Conservation (phyloP, 2,797 vertebrate genomes). For the Avahi laniger region DNA sequence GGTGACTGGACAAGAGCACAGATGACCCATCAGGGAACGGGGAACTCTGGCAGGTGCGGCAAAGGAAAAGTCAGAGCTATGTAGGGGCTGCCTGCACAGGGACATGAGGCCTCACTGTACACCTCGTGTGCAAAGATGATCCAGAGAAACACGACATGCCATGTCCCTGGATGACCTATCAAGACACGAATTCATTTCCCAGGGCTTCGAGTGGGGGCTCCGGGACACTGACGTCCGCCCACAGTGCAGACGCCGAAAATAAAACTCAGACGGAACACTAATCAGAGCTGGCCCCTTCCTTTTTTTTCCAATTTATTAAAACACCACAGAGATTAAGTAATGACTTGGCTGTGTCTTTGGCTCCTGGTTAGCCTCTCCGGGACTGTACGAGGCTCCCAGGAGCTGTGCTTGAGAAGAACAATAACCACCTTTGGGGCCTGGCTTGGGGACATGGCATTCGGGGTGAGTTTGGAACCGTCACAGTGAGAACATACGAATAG, state of each 20-base stretch:
- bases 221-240: background rate
- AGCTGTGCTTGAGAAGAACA: background rate
- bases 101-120: background rate
- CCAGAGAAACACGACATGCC: background rate
- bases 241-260: background rate
- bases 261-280: background rate
- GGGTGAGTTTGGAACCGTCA: background rate
- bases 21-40: background rate
- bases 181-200: slow-evolving; percentile 34
- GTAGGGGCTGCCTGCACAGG: background rate
- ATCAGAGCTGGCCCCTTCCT: background rate
- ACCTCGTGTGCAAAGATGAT: background rate
- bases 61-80: background rate
- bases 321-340: slow-evolving; percentile 66
- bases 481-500: background rate
- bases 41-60: background rate
- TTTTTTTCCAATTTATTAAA: slow-evolving; percentile 55
- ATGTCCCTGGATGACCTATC: background rate
- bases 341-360: slow-evolving; percentile 19
- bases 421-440: background rate
- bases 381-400: background rate
- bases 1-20: background rate
- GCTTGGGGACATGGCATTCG: background rate
- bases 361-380: background rate
- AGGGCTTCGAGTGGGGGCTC: background rate